A percentile compares a stretch with the other conserved stretches of the same genome.
Evolutionary conservation across 2,113 vertebrate species (phyloP).

Genomic region (Pandion haliaetus): DNA sequence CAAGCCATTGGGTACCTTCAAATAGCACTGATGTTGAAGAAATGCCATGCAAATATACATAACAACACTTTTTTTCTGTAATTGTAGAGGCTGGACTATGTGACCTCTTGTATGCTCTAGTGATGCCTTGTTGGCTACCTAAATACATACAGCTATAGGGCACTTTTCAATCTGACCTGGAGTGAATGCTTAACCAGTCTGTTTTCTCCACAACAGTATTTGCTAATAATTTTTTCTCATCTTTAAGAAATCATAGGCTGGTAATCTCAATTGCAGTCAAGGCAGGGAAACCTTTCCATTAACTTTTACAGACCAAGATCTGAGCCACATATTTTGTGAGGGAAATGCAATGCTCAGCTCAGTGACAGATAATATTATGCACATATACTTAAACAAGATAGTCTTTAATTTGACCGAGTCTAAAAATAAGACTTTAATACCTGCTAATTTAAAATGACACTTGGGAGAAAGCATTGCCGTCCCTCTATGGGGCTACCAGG

Average conservation of each 20-base stretch:
- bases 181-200: neutral
- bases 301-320: neutral
- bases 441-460: neutral
- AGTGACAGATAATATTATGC: neutral
- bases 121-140: neutral
- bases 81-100: neutral
- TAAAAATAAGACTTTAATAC: neutral
- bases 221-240: neutral
- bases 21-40: neutral
- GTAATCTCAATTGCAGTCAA: neutral
- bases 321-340: neutral
- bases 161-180: neutral
- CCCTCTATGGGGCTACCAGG: neutral
- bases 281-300: neutral
- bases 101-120: neutral
- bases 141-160: neutral
- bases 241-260: neutral
- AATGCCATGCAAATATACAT: neutral
- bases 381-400: neutral
- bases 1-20: neutral
- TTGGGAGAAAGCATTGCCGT: neutral
- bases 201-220: neutral
- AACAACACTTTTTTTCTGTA: neutral
- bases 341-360: neutral
- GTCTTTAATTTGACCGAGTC: neutral